Conservation (phyloP, 2,888 invertebrate genomes). For the Tetranychus piercei region DNA sequence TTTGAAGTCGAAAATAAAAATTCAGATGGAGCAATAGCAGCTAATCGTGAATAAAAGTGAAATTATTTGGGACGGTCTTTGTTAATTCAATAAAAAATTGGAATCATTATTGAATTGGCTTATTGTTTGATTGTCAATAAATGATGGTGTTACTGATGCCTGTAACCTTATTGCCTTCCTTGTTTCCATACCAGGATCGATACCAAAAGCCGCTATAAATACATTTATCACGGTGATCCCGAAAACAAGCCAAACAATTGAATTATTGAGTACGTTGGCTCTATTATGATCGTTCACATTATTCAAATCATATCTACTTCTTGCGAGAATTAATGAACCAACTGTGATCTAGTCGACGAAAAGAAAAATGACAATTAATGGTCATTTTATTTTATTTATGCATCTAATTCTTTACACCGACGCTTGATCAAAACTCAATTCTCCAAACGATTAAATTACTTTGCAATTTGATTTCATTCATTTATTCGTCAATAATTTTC, state of each 20-base stretch:
- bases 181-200: constrained; percentile 18
- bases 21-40: too few species aligned
- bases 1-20: too few species aligned
- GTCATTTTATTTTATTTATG: too few species aligned
- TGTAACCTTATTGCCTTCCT: not conserved
- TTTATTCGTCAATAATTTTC: too few species aligned
- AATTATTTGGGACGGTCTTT: too few species aligned
- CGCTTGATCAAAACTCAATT: too few species aligned
- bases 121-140: not conserved
- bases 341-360: constrained; percentile 18
- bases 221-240: constrained; percentile 54
- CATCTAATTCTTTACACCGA: too few species aligned
- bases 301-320: constrained; percentile 27
- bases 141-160: not conserved
- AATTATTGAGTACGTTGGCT: constrained; percentile 42
- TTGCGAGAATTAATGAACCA: constrained; percentile 22
- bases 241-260: constrained; percentile 50
- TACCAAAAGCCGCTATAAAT: constrained; percentile 54
- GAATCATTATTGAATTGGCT: not conserved
- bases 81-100: too few species aligned
- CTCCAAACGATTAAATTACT: too few species aligned
- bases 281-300: constrained; percentile 24
- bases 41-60: too few species aligned
- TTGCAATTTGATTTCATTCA: too few species aligned
- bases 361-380: not conserved